Evolutionary conservation across 1,140 invertebrate species (phyloP).

Genomic region (Aethina tumida): DNA sequence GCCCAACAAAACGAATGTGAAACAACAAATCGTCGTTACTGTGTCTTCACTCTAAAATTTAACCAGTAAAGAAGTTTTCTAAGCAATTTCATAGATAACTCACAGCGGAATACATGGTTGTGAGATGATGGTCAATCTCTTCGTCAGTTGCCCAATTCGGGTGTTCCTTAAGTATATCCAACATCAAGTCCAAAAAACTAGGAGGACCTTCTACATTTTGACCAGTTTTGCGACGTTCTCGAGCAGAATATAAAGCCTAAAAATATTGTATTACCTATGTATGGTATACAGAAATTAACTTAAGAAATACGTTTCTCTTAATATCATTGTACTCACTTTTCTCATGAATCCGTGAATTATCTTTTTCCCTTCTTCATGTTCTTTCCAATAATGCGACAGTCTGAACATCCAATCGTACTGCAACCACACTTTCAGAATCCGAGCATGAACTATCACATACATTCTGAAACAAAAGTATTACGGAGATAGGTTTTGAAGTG

Average conservation of each 20-base stretch:
- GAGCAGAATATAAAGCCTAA: background rate
- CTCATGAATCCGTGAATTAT: constrained; percentile 6
- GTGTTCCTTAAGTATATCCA: background rate
- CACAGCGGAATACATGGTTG: constrained; percentile 20
- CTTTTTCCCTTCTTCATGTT: constrained; percentile 4
- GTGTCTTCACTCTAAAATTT: constrained; percentile 23
- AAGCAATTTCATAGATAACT: constrained; percentile 3
- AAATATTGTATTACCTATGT: too few species aligned
- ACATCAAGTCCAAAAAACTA: constrained; percentile 7
- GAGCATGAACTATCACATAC: constrained; percentile 13
- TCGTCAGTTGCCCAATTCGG: constrained; percentile 3
- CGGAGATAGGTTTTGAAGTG: background rate
- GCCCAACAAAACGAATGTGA: constrained; percentile 17
- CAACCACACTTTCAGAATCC: constrained; percentile 16
- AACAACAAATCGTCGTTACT: constrained; percentile 10
- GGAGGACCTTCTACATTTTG: background rate
- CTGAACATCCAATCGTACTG: constrained; percentile 13
- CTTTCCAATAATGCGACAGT: constrained; percentile 7
- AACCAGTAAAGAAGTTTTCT: background rate
- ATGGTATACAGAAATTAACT: too few species aligned
- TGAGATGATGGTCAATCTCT: constrained; percentile 13
- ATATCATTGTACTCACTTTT: constrained; percentile 5
- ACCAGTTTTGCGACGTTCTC: background rate
- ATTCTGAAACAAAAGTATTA: constrained; percentile 6
- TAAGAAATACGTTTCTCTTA: too few species aligned